Percentiles rank a stretch among this genome's conserved stretches.
These are phyloP conservation scores for Actias luna DNA, from an alignment of 2,888 invertebrate species.

Conservation along the genomic window DNA sequence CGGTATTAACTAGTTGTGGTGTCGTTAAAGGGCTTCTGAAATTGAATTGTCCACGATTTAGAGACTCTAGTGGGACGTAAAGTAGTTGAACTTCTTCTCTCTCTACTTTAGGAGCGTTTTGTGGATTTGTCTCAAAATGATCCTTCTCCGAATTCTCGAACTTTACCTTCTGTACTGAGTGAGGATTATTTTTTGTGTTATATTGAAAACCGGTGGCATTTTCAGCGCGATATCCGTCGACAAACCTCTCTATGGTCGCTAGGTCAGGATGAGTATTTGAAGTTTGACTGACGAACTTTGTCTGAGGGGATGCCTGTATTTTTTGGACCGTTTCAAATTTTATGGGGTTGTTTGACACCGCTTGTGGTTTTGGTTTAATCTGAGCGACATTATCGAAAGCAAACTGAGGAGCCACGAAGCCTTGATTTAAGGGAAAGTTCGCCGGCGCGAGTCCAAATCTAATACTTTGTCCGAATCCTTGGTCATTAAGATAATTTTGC, in stretches of 20 bases:
- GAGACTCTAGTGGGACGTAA: slow-evolving; percentile 90
- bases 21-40: slow-evolving; percentile 54
- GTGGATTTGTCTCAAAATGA: slow-evolving; percentile 43
- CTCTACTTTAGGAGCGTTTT: slow-evolving; percentile 58
- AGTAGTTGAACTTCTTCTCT: slow-evolving; percentile 88
- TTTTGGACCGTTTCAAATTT: slow-evolving; percentile 56
- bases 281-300: slow-evolving; percentile 49
- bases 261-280: slow-evolving; percentile 48
- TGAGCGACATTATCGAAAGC: slow-evolving; percentile 56
- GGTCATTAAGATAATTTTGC: slow-evolving; percentile 68
- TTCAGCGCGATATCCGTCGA: slow-evolving; percentile 70
- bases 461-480: slow-evolving; percentile 69
- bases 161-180: slow-evolving; percentile 67
- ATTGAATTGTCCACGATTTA: slow-evolving; percentile 79
- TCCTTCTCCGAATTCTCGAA: slow-evolving; percentile 58
- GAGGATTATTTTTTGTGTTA: slow-evolving; percentile 53
- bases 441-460: slow-evolving; percentile 69
- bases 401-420: slow-evolving; percentile 63
- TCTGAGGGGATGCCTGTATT: slow-evolving; percentile 37
- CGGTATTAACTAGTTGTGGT: slow-evolving; percentile 54
- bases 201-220: slow-evolving; percentile 46
- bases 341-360: slow-evolving; percentile 42
- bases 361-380: slow-evolving; percentile 48
- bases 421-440: slow-evolving; percentile 67
- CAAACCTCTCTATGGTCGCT: slow-evolving; percentile 48